Evolutionary conservation across 2,797 vertebrate genomes (phyloP).

Genomic region (Sandelia bainsii): DNA sequence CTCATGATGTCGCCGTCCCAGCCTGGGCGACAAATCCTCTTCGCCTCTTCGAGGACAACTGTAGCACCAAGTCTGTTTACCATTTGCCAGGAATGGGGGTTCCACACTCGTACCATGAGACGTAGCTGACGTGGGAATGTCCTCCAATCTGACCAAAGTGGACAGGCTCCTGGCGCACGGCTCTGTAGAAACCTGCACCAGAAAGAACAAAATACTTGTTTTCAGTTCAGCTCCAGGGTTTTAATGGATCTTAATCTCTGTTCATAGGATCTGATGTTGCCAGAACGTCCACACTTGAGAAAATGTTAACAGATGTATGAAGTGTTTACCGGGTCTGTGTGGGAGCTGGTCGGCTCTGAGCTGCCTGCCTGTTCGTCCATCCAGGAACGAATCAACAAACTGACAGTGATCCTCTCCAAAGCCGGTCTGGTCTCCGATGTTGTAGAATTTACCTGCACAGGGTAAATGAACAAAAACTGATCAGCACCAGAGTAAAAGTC

Average conservation of each 20-base stretch:
- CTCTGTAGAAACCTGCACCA: slow-evolving; percentile 91
- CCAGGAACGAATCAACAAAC: slow-evolving; percentile 96
- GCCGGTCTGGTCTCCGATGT: slow-evolving; percentile 95
- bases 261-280: too few relatives aligned
- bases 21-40: slow-evolving; percentile 33
- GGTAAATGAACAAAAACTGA: rapidly evolving
- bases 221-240: too few relatives aligned
- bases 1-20: slow-evolving; percentile 42
- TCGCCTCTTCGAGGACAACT: slow-evolving; percentile 7
- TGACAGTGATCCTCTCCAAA: slow-evolving; percentile 97
- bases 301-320: too few relatives aligned
- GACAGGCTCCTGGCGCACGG: slow-evolving; percentile 94
- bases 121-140: slow-evolving; percentile 90
- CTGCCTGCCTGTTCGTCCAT: slow-evolving; percentile 92
- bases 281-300: too few relatives aligned
- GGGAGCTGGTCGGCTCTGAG: slow-evolving; percentile 87
- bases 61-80: slow-evolving; percentile 69
- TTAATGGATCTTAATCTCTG: too few relatives aligned
- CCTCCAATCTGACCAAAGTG: slow-evolving; percentile 94
- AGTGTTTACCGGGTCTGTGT: slow-evolving; percentile 81
- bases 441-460: slow-evolving; percentile 91
- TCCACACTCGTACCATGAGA: slow-evolving; percentile 97
- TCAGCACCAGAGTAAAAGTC: slow-evolving; percentile 9
- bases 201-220: too few relatives aligned
- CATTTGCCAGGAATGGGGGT: slow-evolving; percentile 96